These are phyloP conservation scores for Cetoscarus ocellatus DNA, from an alignment of 2,797 vertebrate genomes.

Conservation along the genomic window DNA sequence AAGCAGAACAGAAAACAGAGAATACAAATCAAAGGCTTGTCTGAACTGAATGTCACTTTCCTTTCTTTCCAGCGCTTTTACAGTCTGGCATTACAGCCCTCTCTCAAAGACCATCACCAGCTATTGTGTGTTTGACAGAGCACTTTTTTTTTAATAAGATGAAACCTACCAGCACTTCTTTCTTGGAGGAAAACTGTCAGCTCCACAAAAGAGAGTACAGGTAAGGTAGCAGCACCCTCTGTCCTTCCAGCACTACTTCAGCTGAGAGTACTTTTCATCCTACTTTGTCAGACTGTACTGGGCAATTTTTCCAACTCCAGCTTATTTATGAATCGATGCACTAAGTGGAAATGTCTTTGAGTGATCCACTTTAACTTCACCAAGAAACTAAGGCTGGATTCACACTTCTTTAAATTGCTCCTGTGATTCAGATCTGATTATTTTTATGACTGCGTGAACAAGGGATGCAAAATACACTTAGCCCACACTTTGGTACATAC, in stretches of 20 bases:
- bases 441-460: no score
- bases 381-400: background rate
- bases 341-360: conserved; percentile 2
- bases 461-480: no score
- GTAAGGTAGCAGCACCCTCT: conserved; percentile 24
- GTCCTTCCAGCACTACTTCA: conserved; percentile 25
- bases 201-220: conserved; percentile 39
- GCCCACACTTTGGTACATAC: no score
- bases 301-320: conserved; percentile 6
- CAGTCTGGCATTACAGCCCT: conserved; percentile 16
- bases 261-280: conserved; percentile 38
- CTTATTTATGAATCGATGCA: conserved; percentile 29
- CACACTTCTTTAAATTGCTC: no score
- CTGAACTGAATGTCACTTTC: conserved; percentile 18
- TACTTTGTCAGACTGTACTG: conserved; percentile 20
- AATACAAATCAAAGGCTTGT: conserved; percentile 31
- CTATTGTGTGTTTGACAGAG: conserved; percentile 43
- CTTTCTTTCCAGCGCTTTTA: conserved; percentile 33
- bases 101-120: conserved; percentile 36
- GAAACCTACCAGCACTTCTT: conserved; percentile 27
- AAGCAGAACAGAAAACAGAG: conserved; percentile 22
- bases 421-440: no score
- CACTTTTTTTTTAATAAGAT: conserved; percentile 29
- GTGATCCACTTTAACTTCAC: conserved; percentile 10
- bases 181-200: conserved; percentile 41